Evolutionary conservation across 2,888 invertebrate genomes (phyloP).

Genomic region (Graphium colonna): DNA sequence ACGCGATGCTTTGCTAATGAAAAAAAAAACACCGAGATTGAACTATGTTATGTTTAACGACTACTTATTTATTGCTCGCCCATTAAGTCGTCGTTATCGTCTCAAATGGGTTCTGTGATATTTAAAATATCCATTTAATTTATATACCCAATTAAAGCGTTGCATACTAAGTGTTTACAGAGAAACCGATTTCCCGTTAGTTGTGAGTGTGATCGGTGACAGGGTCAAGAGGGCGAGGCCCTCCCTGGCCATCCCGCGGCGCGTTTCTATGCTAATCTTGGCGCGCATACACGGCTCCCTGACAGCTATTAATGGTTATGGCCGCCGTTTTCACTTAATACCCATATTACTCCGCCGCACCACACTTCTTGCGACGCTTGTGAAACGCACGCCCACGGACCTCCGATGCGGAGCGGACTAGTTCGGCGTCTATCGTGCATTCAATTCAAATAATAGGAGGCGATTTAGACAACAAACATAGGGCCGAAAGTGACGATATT

Average conservation of each 20-base stretch:
- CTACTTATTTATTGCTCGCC: constrained; percentile 24
- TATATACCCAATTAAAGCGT: constrained; percentile 24
- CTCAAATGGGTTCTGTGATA: constrained; percentile 22
- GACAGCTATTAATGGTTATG: constrained; percentile 74
- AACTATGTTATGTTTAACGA: constrained; percentile 22
- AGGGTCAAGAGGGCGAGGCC: constrained; percentile 74
- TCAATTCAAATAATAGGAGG: constrained; percentile 77
- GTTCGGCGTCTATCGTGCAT: constrained; percentile 75
- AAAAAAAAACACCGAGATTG: constrained; percentile 18
- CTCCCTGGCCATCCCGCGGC: constrained; percentile 62
- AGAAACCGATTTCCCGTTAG: constrained; percentile 73
- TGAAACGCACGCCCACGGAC: constrained; percentile 68
- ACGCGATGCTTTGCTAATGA: neutral
- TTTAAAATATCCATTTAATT: constrained; percentile 24
- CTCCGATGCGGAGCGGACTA: constrained; percentile 63
- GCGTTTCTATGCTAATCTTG: constrained; percentile 76
- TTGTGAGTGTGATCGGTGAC: constrained; percentile 67
- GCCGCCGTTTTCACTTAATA: constrained; percentile 62
- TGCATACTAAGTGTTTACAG: constrained; percentile 31
- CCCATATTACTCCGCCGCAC: constrained; percentile 49
- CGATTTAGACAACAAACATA: constrained; percentile 76
- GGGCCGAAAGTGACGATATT: constrained; percentile 70
- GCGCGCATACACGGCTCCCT: constrained; percentile 61
- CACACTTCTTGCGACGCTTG: constrained; percentile 65
- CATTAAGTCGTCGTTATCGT: constrained; percentile 24